Conservation (phyloP, 1,140 invertebrate species). For the Tetraneura akinire region DNA sequence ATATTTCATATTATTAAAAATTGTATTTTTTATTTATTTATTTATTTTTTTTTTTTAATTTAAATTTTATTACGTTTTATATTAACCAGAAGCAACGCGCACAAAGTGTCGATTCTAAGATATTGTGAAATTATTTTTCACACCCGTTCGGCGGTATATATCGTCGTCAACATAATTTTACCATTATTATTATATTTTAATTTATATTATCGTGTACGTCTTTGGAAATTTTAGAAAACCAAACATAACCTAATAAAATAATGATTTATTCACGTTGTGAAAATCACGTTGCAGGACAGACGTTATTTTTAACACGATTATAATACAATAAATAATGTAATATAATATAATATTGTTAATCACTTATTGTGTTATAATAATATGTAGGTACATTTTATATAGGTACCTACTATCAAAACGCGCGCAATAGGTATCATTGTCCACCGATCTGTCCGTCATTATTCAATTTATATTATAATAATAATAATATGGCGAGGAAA, state of each 20-base stretch:
- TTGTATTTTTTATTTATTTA: not conserved
- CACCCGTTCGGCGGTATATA: too few relatives aligned
- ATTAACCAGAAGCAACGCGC: too few relatives aligned
- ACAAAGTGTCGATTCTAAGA: too few relatives aligned
- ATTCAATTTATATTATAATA: not conserved
- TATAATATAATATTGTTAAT: not conserved
- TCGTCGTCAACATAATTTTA: too few relatives aligned
- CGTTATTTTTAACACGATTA: conserved; percentile 9
- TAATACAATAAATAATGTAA: too few relatives aligned
- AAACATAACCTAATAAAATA: not conserved
- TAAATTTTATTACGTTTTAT: too few relatives aligned
- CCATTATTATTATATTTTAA: too few relatives aligned
- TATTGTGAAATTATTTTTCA: too few relatives aligned
- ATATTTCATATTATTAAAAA: not conserved
- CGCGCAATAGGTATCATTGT: too few relatives aligned
- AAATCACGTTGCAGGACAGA: not conserved
- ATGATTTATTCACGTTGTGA: not conserved
- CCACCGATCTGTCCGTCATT: conserved; percentile 11
- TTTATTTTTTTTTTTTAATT: too few relatives aligned
- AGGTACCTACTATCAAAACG: too few relatives aligned
- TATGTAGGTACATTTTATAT: too few relatives aligned
- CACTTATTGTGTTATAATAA: conserved; percentile 35
- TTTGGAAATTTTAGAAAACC: conserved; percentile 19
- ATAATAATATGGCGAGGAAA: not conserved
- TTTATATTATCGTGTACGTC: not conserved